phyloP scores from a whole-genome alignment of 2,797 vertebrate genomes.

The Poecile montanus region DNA sequence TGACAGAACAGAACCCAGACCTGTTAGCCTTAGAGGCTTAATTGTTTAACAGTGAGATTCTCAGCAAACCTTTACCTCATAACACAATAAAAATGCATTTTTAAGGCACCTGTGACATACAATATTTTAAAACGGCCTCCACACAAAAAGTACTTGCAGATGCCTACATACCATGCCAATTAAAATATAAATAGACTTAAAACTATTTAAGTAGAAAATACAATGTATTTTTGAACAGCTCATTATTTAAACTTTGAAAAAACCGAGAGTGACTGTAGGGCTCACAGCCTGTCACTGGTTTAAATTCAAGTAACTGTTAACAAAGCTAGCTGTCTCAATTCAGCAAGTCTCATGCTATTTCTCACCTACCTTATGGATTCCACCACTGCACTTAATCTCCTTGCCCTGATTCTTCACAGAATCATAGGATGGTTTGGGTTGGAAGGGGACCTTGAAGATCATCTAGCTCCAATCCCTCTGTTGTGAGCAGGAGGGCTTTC shows the following conservation, averaged over 20 bases:
- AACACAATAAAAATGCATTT: not conserved
- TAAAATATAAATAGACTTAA: conserved; percentile 29
- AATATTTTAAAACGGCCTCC: not conserved
- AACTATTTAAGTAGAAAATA: conserved; percentile 28
- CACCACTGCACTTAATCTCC: not conserved
- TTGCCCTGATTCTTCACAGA: not conserved
- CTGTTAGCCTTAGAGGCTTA: not conserved
- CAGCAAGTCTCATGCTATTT: not conserved
- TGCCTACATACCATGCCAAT: not conserved
- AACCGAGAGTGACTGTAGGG: not conserved
- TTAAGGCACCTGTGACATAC: not conserved
- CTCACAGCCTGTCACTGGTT: not conserved
- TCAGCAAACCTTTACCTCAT: not conserved
- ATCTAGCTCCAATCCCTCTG: not conserved
- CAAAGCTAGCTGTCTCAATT: not conserved
- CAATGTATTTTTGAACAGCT: not conserved
- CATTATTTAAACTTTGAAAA: conserved; percentile 10
- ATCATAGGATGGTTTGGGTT: not conserved
- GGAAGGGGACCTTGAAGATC: not conserved
- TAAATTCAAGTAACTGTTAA: not conserved
- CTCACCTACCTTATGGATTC: not conserved
- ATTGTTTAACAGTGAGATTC: conserved; percentile 7
- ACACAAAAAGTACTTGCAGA: not conserved
- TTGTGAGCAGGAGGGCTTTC: not conserved
- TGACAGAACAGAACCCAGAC: not conserved